phyloP scores from a whole-genome alignment of 2,888 invertebrate species.

The Stegana nigrithorax region DNA sequence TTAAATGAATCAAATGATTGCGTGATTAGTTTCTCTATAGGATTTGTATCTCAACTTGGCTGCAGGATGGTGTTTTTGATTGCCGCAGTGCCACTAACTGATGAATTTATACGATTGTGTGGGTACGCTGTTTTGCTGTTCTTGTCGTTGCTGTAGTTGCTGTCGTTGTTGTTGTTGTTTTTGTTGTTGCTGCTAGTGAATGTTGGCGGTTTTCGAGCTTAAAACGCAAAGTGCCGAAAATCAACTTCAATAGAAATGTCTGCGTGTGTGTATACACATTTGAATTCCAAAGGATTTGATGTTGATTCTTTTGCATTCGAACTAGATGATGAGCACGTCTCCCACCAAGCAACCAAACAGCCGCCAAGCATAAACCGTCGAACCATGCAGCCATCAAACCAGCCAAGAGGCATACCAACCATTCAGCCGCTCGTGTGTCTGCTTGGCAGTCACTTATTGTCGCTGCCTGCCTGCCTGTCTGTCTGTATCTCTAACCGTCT shows the following conservation, averaged over 20 bases:
- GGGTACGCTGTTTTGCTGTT: constrained; percentile 6
- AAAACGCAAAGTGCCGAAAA: constrained; percentile 38
- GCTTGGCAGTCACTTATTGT: constrained; percentile 33
- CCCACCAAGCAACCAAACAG: no score
- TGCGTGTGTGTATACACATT: constrained; percentile 45
- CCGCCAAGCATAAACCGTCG: no score
- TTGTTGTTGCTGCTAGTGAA: constrained; percentile 31
- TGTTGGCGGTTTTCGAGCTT: constrained; percentile 49
- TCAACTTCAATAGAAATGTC: constrained; percentile 33
- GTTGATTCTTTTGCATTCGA: constrained; percentile 32
- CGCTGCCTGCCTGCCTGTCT: constrained; percentile 20
- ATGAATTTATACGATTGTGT: constrained; percentile 44
- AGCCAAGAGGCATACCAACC: no score
- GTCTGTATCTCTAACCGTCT: background rate
- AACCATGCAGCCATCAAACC: no score
- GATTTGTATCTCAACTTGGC: background rate
- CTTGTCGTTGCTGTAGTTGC: no score
- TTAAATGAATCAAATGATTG: constrained; percentile 35
- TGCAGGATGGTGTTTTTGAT: constrained; percentile 13
- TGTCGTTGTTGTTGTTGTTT: constrained; percentile 6
- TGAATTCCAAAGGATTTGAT: constrained; percentile 50
- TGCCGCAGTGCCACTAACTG: constrained; percentile 21
- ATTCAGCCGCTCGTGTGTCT: constrained; percentile 11
- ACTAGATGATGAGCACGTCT: no score
- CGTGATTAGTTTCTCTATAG: constrained; percentile 31